phyloP scores from a whole-genome alignment of 2,888 invertebrate genomes.

The Siphlonurus alternatus region DNA sequence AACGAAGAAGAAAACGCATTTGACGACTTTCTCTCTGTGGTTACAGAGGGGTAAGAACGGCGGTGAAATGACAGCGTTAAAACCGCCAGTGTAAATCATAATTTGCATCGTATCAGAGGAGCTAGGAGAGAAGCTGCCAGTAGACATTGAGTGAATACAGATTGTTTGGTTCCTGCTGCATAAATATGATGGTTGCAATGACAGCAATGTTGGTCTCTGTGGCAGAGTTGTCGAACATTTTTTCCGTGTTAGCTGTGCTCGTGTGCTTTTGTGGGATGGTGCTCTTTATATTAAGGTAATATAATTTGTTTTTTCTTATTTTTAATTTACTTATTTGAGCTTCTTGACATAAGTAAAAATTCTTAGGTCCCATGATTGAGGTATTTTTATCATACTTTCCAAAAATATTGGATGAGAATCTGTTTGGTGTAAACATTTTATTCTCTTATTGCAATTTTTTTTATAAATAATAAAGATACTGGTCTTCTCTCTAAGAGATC shows the following conservation, averaged over 20 bases:
- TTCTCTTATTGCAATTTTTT: too few relatives aligned
- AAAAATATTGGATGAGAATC: too few relatives aligned
- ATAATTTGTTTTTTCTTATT: too few relatives aligned
- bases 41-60: neutral
- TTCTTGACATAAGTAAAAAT: too few relatives aligned
- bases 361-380: too few relatives aligned
- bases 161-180: too few relatives aligned
- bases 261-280: constrained; percentile 58
- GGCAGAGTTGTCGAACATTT: constrained; percentile 57
- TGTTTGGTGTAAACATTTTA: too few relatives aligned
- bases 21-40: neutral
- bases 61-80: neutral
- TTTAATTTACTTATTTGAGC: too few relatives aligned
- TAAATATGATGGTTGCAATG: constrained; percentile 21
- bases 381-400: too few relatives aligned
- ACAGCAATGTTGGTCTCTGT: constrained; percentile 45
- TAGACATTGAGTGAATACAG: neutral
- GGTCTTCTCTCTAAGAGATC: too few relatives aligned
- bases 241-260: constrained; percentile 53
- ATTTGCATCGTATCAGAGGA: neutral
- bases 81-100: neutral
- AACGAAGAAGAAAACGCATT: neutral
- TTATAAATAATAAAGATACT: too few relatives aligned
- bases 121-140: neutral
- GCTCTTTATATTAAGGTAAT: constrained; percentile 55